Conservation (phyloP, 1,140 invertebrate genomes). For the Pseudomyrmex dendroicus region DNA sequence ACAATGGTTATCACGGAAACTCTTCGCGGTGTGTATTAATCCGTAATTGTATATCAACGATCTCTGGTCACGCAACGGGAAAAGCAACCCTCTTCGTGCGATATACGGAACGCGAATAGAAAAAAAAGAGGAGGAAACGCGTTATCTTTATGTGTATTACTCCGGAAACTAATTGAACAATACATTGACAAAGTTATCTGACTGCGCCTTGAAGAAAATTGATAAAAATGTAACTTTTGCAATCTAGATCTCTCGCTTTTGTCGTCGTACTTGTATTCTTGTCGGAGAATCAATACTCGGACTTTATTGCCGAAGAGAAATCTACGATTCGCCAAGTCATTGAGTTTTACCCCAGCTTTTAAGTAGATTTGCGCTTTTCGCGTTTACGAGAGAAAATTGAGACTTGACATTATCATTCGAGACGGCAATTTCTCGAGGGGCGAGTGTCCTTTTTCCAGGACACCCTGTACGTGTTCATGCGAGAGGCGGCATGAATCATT, state of each 20-base stretch:
- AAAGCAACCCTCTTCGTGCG: conserved; percentile 8
- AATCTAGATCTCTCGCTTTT: neutral
- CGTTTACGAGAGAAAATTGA: too few species aligned
- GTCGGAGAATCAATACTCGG: too few species aligned
- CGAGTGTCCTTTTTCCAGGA: neutral
- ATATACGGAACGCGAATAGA: neutral
- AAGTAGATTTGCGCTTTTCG: too few species aligned
- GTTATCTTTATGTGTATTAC: conserved; percentile 22
- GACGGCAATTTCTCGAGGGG: neutral
- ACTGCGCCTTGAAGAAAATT: neutral
- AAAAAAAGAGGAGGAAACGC: neutral
- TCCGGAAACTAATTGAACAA: conserved; percentile 12
- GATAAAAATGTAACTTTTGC: neutral
- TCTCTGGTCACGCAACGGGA: conserved; percentile 34
- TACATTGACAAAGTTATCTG: conserved; percentile 6
- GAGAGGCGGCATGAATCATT: conserved; percentile 37
- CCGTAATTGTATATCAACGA: conserved; percentile 2
- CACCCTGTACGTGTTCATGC: neutral
- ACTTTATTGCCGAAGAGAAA: too few species aligned
- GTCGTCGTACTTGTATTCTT: neutral
- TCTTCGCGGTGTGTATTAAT: conserved; percentile 32
- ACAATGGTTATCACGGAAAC: conserved; percentile 46
- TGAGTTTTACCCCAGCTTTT: too few species aligned
- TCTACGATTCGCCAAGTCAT: too few species aligned
- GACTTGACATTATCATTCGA: neutral